phyloP scores from a whole-genome alignment of 2,113 vertebrate species.

The Hippocampus comes region DNA sequence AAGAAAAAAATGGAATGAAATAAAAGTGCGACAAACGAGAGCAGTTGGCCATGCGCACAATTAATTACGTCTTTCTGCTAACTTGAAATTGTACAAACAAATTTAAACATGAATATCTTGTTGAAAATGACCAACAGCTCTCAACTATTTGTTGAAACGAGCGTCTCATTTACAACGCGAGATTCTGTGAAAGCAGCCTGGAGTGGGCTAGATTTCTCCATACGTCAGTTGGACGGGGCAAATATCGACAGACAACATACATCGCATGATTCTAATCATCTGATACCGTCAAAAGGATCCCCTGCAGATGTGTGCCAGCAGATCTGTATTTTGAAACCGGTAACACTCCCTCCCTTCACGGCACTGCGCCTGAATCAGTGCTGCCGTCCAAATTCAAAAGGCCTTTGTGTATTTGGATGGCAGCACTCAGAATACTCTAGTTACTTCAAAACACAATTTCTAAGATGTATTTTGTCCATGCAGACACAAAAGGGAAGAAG shows the following conservation, averaged over 20 bases:
- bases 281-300: neutral
- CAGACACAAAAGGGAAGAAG: neutral
- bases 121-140: neutral
- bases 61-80: neutral
- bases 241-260: neutral
- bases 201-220: slow-evolving; percentile 12
- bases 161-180: neutral
- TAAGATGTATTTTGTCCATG: neutral
- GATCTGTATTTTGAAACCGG: neutral
- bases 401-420: neutral
- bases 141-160: neutral
- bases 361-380: neutral
- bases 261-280: neutral
- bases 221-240: neutral
- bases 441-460: neutral
- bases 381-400: neutral
- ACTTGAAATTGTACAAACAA: neutral
- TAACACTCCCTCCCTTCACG: neutral
- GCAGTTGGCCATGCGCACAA: neutral
- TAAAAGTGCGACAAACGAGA: neutral
- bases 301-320: neutral
- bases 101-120: neutral
- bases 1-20: neutral
- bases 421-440: neutral
- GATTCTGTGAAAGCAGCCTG: neutral